These are phyloP conservation scores for Chelonus formosanus DNA, from an alignment of 2,888 invertebrate genomes.

Conservation along the genomic window DNA sequence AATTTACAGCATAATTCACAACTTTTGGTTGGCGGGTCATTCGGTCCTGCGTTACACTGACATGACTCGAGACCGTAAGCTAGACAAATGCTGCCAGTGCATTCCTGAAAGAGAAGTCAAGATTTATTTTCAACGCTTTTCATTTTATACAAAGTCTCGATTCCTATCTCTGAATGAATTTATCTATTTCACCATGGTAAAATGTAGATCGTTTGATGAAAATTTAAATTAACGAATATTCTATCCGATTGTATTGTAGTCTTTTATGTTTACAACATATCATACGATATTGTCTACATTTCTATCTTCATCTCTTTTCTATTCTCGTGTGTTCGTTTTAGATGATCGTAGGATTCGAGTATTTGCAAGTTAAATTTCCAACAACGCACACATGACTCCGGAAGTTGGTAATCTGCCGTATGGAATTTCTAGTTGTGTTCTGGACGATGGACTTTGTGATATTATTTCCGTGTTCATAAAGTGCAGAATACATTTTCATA, in stretches of 20 bases:
- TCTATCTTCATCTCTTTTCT: neutral
- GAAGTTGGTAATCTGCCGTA: constrained; percentile 16
- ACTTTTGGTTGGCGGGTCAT: constrained; percentile 82
- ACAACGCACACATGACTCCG: neutral
- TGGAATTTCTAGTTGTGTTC: constrained; percentile 5
- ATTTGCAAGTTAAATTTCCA: constrained; percentile 23
- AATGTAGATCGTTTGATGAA: neutral
- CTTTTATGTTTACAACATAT: constrained; percentile 14
- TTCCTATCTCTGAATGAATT: too few species aligned
- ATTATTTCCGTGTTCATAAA: constrained; percentile 11
- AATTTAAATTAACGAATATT: constrained; percentile 24
- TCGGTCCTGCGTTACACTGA: constrained; percentile 81
- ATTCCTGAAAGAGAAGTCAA: constrained; percentile 71
- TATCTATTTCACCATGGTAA: too few species aligned
- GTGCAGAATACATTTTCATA: neutral
- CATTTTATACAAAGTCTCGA: too few species aligned
- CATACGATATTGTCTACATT: constrained; percentile 5
- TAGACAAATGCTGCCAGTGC: constrained; percentile 94
- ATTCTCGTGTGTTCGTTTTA: neutral
- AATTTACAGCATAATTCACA: constrained; percentile 91
- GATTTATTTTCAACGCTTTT: constrained; percentile 40
- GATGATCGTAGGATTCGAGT: neutral
- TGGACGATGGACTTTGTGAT: constrained; percentile 9
- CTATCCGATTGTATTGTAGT: neutral
- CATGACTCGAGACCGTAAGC: constrained; percentile 94